A percentile compares a stretch with the other conserved stretches of the same genome.
These are phyloP conservation scores for Nephrotoma guestfalica DNA, from an alignment of 2,888 invertebrate genomes.

Conservation along the genomic window DNA sequence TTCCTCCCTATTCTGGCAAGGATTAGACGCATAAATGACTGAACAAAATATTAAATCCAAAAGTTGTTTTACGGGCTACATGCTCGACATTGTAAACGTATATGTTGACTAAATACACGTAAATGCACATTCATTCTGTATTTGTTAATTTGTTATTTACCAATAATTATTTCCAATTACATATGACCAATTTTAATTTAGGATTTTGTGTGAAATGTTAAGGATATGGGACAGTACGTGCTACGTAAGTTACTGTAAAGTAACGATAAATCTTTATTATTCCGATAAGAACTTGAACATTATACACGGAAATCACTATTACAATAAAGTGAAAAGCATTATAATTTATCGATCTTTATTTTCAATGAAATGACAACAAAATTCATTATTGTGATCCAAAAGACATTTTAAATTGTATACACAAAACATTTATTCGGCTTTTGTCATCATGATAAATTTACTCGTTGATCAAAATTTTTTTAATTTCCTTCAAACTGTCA, in stretches of 20 bases:
- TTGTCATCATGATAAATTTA: neutral
- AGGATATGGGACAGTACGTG: too few relatives aligned
- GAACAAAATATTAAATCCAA: too few relatives aligned
- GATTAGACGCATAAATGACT: too few relatives aligned
- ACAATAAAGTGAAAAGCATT: neutral
- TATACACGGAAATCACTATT: neutral
- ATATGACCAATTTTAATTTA: too few relatives aligned
- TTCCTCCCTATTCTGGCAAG: too few relatives aligned
- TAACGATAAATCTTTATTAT: neutral
- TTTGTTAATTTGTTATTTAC: too few relatives aligned
- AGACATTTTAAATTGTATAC: neutral
- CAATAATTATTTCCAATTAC: too few relatives aligned
- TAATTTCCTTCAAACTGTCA: neutral
- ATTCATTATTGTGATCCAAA: neutral
- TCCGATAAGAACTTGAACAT: neutral
- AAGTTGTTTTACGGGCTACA: too few relatives aligned
- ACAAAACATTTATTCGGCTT: neutral
- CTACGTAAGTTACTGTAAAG: neutral
- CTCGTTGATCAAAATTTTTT: neutral
- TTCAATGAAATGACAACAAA: neutral
- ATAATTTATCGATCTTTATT: neutral
- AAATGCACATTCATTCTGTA: too few relatives aligned
- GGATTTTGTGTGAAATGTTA: too few relatives aligned
- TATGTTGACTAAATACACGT: too few relatives aligned
- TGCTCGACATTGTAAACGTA: too few relatives aligned